Conservation (phyloP, 1,140 invertebrate species). For the Lepidurus apus region DNA sequence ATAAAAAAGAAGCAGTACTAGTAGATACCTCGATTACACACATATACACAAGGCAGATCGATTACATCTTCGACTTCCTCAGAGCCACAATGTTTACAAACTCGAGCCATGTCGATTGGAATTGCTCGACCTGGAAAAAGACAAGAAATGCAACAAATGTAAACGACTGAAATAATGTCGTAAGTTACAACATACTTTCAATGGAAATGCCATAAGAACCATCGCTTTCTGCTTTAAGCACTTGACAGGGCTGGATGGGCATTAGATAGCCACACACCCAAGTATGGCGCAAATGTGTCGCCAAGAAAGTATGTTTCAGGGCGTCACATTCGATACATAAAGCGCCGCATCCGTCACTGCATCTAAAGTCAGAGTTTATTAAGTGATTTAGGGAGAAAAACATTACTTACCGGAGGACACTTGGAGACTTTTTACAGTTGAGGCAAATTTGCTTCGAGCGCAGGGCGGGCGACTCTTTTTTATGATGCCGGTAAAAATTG, state of each 20-base stretch:
- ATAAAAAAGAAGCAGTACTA: neutral
- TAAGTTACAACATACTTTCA: neutral
- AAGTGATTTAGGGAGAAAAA: neutral
- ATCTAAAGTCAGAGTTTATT: neutral
- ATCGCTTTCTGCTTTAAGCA: neutral
- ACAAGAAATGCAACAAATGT: neutral
- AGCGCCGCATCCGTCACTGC: too few species aligned
- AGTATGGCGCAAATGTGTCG: slow-evolving; percentile 4
- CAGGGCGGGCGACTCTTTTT: neutral
- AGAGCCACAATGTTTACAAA: neutral
- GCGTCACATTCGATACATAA: neutral
- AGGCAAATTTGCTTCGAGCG: neutral
- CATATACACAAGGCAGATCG: neutral
- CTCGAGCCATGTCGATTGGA: neutral
- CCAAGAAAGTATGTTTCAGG: slow-evolving; percentile 5
- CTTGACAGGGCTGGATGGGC: neutral
- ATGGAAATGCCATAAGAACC: neutral
- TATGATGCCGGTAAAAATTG: neutral
- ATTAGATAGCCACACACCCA: slow-evolving; percentile 5
- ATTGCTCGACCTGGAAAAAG: neutral
- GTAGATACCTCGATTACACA: neutral
- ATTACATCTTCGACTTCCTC: neutral
- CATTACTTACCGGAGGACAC: neutral
- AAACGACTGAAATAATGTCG: neutral
- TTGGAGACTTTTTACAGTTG: neutral